Conservation (phyloP, 2,113 vertebrate species). For the Triplophysa siluroides region DNA sequence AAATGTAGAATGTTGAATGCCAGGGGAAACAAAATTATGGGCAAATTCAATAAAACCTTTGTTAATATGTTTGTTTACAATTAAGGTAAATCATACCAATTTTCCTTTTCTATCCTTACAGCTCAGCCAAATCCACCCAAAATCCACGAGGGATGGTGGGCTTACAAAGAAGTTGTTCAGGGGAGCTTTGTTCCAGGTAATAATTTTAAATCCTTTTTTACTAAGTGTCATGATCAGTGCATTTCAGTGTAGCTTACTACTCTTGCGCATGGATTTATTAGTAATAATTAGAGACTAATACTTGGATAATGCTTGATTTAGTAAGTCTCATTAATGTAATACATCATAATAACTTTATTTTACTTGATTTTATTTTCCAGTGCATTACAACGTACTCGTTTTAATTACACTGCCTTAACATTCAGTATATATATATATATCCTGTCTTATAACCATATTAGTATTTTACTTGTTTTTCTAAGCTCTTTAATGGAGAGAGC, state of each 20-base stretch:
- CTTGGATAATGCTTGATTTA: background rate
- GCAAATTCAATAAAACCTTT: slow-evolving; percentile 1
- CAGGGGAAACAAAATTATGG: background rate
- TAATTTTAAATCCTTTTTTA: slow-evolving; percentile 31
- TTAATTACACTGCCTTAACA: background rate
- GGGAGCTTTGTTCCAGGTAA: slow-evolving; percentile 99
- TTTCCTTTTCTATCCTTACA: slow-evolving; percentile 64
- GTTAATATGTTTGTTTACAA: slow-evolving; percentile 25
- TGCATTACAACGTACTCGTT: background rate
- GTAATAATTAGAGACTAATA: background rate
- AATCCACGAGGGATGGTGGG: slow-evolving; percentile 99
- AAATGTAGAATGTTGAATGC: slow-evolving; percentile 40
- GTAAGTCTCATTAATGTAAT: background rate
- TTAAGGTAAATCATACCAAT: slow-evolving; percentile 35
- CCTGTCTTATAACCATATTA: too few relatives aligned
- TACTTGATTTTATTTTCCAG: background rate
- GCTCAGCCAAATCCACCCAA: slow-evolving; percentile 96
- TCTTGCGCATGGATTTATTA: background rate
- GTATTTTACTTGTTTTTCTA: too few relatives aligned
- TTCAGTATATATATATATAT: background rate
- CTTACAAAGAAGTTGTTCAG: slow-evolving; percentile 98
- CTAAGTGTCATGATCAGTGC: background rate
- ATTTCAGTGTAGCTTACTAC: background rate
- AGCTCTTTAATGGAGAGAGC: too few relatives aligned
- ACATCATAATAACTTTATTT: background rate